Conservation (phyloP, 2,888 invertebrate species). For the Psylliodes chrysocephalus region DNA sequence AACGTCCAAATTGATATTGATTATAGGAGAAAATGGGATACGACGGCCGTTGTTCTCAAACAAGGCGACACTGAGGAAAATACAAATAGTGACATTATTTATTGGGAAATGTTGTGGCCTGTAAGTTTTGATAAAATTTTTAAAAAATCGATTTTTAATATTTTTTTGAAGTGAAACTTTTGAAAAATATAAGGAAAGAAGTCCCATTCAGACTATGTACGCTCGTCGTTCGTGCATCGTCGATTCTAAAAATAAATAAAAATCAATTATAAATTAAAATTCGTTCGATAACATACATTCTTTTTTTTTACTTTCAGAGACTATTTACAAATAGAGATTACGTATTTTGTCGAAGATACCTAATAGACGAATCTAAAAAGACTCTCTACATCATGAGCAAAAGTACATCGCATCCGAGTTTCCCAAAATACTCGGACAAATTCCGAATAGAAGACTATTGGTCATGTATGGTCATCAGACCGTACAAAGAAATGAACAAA, state of each 20-base stretch:
- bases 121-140: slow-evolving; percentile 65
- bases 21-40: slow-evolving; percentile 84
- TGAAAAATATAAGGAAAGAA: no score
- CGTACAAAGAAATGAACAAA: slow-evolving; percentile 70
- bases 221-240: no score
- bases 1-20: slow-evolving; percentile 84
- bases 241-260: no score
- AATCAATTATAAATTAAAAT: no score
- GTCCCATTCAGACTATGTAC: no score
- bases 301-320: slow-evolving; percentile 67
- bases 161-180: no score
- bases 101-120: slow-evolving; percentile 93
- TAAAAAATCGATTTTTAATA: slow-evolving; percentile 6
- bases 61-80: slow-evolving; percentile 74
- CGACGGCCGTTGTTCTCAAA: slow-evolving; percentile 77
- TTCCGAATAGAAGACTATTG: slow-evolving; percentile 83
- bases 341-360: slow-evolving; percentile 79
- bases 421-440: slow-evolving; percentile 74
- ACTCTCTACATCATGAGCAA: slow-evolving; percentile 75
- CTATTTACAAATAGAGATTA: slow-evolving; percentile 89
- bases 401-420: slow-evolving; percentile 75
- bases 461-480: slow-evolving; percentile 87
- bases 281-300: no score
- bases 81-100: slow-evolving; percentile 77
- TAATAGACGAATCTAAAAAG: slow-evolving; percentile 69